A percentile compares a stretch with the other conserved stretches of the same genome.
Conservation (phyloP, 2,797 vertebrate species). For the Takifugu rubripes region DNA sequence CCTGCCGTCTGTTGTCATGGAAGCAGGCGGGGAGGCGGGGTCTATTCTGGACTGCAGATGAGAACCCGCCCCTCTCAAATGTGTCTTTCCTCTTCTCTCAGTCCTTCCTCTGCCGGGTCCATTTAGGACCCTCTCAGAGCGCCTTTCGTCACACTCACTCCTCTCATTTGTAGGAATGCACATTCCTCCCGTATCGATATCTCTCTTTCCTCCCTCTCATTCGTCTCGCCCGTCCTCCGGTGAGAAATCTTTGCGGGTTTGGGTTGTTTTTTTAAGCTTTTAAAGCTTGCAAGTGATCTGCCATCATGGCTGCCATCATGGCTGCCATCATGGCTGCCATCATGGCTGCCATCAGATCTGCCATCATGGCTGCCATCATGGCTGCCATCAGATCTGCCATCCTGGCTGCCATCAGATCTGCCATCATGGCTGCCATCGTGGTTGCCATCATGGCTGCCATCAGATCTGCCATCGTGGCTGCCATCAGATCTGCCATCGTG, state of each 20-base stretch:
- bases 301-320: too few relatives aligned
- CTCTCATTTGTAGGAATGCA: conserved; percentile 3
- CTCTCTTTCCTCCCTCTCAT: conserved; percentile 1
- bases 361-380: too few relatives aligned
- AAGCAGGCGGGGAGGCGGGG: conserved; percentile 54
- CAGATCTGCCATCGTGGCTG: too few relatives aligned
- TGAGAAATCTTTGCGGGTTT: conserved; percentile 2
- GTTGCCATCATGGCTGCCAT: too few relatives aligned
- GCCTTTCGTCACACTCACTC: neutral
- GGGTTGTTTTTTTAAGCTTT: too few relatives aligned
- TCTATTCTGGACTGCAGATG: conserved; percentile 51
- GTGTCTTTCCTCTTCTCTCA: conserved; percentile 8
- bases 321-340: too few relatives aligned
- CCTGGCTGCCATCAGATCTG: too few relatives aligned
- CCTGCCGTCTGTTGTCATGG: conserved; percentile 72
- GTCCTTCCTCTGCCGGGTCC: neutral
- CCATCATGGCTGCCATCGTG: too few relatives aligned
- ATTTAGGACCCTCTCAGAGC: neutral
- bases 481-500: too few relatives aligned
- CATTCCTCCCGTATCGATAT: neutral
- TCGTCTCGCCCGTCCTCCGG: neutral
- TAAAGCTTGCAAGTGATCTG: conserved; percentile 4
- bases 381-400: too few relatives aligned
- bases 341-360: too few relatives aligned
- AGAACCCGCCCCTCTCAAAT: conserved; percentile 40